Percentiles rank a stretch among this genome's conserved stretches.
Conservation (phyloP, 2,797 vertebrate species). For the Hyperoplus lanceolatus region DNA sequence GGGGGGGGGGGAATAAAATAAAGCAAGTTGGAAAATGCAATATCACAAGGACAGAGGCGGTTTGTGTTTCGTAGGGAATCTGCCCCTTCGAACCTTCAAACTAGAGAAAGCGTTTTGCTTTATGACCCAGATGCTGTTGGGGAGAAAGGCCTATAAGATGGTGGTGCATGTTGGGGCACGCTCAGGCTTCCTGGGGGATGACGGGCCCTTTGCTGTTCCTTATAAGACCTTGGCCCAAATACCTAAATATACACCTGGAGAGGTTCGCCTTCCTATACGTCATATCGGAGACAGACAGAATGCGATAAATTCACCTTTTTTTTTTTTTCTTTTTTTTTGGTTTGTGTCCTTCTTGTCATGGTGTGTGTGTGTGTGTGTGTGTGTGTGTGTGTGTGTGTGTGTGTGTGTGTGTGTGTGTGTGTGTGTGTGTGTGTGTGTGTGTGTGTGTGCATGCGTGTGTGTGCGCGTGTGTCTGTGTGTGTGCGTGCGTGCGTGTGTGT, state of each 20-base stretch:
- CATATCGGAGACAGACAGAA: constrained; percentile 35
- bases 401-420: no score
- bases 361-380: no score
- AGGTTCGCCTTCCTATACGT: constrained; percentile 60
- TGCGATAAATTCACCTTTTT: no score
- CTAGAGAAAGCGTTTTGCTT: constrained; percentile 69
- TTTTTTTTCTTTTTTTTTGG: no score
- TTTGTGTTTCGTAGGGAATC: constrained; percentile 42
- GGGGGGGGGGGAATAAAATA: no score
- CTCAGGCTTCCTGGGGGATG: constrained; percentile 72
- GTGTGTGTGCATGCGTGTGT: no score
- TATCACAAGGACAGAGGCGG: constrained; percentile 9
- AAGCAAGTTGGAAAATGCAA: no score
- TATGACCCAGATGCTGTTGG: constrained; percentile 82
- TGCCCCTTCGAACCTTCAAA: constrained; percentile 74
- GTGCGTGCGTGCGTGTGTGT: no score
- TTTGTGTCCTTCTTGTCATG: no score
- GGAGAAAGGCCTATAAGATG: constrained; percentile 75
- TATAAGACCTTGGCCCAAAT: constrained; percentile 79
- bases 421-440: no score
- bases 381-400: no score
- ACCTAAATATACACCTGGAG: constrained; percentile 77
- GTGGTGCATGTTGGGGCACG: constrained; percentile 75
- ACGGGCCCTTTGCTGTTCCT: constrained; percentile 71
- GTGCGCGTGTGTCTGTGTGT: no score